Evolutionary conservation across 2,113 vertebrate genomes (phyloP).

Genomic region (Halichoerus grypus): DNA sequence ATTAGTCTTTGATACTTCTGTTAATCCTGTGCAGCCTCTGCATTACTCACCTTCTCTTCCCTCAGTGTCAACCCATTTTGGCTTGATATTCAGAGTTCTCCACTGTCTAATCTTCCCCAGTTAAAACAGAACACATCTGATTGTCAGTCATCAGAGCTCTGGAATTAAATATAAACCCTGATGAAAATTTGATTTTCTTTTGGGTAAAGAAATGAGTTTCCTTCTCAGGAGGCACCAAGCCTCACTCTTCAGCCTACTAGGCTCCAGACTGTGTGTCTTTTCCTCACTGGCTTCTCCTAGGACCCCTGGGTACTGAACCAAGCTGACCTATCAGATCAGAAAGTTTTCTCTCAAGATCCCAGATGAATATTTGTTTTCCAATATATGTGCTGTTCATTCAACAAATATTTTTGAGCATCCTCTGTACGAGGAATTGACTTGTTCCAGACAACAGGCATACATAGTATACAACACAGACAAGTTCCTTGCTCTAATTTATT

Average conservation of each 20-base stretch:
- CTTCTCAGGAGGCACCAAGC: background rate
- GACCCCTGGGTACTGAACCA: background rate
- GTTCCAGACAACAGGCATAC: background rate
- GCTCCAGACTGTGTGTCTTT: background rate
- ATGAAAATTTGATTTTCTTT: background rate
- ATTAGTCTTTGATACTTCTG: background rate
- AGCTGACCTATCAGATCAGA: background rate
- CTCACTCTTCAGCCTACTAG: background rate
- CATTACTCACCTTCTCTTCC: background rate
- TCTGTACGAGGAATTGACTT: background rate
- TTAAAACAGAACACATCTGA: background rate
- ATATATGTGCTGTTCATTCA: background rate
- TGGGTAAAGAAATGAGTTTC: background rate
- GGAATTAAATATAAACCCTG: background rate
- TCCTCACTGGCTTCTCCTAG: background rate
- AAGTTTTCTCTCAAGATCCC: background rate
- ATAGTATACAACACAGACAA: background rate
- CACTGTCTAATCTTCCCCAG: background rate
- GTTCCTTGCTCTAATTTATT: background rate
- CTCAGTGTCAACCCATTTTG: background rate
- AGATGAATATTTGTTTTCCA: slow-evolving; percentile 16
- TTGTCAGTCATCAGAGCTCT: background rate
- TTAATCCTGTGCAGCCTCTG: background rate
- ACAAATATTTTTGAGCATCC: background rate
- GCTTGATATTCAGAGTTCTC: background rate